These are phyloP conservation scores for Dicentrarchus labrax DNA, from an alignment of 2,113 vertebrate species.

Conservation along the genomic window DNA sequence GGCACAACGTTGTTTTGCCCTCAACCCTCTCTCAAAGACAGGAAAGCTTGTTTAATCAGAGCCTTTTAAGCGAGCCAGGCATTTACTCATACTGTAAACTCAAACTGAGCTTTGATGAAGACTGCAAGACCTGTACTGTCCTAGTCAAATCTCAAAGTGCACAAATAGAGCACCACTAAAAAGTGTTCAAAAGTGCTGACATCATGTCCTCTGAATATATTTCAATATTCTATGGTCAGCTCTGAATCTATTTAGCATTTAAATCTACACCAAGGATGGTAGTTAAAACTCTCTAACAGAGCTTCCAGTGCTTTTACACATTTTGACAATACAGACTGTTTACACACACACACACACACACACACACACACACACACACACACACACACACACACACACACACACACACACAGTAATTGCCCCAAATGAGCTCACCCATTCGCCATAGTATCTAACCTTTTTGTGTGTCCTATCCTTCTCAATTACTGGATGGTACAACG, in stretches of 20 bases:
- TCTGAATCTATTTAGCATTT: background rate
- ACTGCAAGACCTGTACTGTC: background rate
- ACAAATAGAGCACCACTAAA: background rate
- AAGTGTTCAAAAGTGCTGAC: background rate
- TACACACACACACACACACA: background rate
- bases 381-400: background rate
- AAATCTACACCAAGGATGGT: background rate
- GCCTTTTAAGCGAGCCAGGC: background rate
- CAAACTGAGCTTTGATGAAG: slow-evolving; percentile 11
- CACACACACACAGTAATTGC: background rate
- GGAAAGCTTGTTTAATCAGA: background rate
- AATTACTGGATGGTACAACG: background rate
- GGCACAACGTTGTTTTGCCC: slow-evolving; percentile 4
- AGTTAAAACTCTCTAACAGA: background rate
- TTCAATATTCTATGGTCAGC: background rate
- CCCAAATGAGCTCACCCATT: background rate
- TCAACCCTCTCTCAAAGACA: background rate
- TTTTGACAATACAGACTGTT: background rate
- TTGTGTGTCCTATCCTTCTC: background rate
- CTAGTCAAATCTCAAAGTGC: slow-evolving; percentile 8
- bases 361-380: background rate
- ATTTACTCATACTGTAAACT: too few species aligned
- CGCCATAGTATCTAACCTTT: background rate
- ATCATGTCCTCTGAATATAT: background rate
- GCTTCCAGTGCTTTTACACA: background rate